Percentiles rank a stretch among this genome's conserved stretches.
Conservation (phyloP, 2,113 vertebrate genomes). For the Charadrius vociferus region DNA sequence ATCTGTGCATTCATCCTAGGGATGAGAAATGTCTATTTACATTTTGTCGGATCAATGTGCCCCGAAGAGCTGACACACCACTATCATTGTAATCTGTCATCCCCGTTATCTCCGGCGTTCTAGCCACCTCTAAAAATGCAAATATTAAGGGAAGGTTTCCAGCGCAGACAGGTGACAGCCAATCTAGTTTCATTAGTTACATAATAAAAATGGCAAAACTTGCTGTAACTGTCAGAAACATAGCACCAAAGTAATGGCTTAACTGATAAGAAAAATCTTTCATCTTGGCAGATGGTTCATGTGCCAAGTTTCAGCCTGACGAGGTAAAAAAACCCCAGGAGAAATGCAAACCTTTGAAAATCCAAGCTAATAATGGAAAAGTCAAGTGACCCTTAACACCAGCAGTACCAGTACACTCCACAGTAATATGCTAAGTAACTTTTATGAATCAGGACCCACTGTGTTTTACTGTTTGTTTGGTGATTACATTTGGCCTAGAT, state of each 20-base stretch:
- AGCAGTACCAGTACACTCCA: neutral
- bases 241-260: neutral
- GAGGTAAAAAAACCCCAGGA: neutral
- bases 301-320: neutral
- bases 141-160: neutral
- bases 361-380: neutral
- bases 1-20: neutral
- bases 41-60: conserved; percentile 23
- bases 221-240: conserved; percentile 13
- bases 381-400: neutral
- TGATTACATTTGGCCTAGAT: neutral
- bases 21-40: conserved; percentile 46
- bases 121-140: neutral
- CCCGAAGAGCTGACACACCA: neutral
- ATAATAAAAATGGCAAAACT: conserved; percentile 21
- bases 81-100: conserved; percentile 33
- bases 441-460: neutral
- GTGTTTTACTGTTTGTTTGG: neutral
- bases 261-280: conserved; percentile 8
- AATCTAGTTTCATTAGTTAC: conserved; percentile 10
- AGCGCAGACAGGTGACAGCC: conserved; percentile 15
- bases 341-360: conserved; percentile 19
- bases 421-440: neutral
- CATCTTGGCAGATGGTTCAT: neutral
- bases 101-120: neutral